phyloP scores from a whole-genome alignment of 2,888 invertebrate genomes.

The Pyrrhia umbra region DNA sequence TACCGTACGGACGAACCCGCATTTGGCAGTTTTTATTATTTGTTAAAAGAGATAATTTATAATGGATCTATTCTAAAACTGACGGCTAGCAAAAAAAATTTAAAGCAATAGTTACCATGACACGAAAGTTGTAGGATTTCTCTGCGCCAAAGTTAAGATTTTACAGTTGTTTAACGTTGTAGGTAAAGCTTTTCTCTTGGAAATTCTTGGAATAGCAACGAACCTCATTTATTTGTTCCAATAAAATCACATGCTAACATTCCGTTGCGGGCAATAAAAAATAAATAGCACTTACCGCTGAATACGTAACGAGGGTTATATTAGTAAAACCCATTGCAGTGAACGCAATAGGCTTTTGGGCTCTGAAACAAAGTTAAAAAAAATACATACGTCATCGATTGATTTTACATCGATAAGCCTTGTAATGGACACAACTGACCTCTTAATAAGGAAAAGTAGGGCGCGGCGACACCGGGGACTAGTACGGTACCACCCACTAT shows the following conservation, averaged over 20 bases:
- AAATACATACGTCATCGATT: background rate
- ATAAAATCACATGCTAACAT: background rate
- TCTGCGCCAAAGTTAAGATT: background rate
- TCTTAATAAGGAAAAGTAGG: constrained; percentile 80
- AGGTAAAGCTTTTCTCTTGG: background rate
- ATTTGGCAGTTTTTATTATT: no score
- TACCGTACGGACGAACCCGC: no score
- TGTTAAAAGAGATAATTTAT: no score
- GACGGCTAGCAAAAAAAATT: no score
- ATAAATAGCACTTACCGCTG: constrained; percentile 74
- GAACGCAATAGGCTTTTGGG: constrained; percentile 84
- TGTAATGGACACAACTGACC: constrained; percentile 66
- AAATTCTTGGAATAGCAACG: background rate
- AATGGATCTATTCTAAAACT: no score
- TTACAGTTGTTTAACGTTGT: background rate
- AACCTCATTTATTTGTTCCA: background rate
- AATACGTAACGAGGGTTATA: constrained; percentile 83
- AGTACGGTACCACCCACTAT: constrained; percentile 83
- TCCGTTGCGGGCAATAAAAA: background rate
- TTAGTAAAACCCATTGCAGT: constrained; percentile 87
- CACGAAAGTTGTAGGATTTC: no score
- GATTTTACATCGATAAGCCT: background rate
- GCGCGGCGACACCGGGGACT: constrained; percentile 80
- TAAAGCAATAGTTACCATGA: no score
- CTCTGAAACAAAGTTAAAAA: constrained; percentile 71